phyloP scores from a whole-genome alignment of 2,113 vertebrate genomes.

The Vidua macroura region DNA sequence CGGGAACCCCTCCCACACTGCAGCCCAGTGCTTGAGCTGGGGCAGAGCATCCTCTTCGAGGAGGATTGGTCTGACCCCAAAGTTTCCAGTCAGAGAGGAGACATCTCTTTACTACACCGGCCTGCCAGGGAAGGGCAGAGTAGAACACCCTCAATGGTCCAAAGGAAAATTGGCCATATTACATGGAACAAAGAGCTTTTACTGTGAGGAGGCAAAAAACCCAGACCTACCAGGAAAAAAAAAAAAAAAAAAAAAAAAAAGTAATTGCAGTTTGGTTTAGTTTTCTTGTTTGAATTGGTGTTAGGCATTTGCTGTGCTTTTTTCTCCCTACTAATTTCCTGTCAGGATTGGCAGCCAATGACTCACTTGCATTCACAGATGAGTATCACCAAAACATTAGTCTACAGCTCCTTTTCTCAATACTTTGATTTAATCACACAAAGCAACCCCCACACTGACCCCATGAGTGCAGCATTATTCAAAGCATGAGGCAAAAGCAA shows the following conservation, averaged over 20 bases:
- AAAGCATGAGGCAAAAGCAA: background rate
- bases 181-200: background rate
- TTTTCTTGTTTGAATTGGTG: slow-evolving; percentile 9
- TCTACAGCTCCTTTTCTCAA: background rate
- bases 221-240: background rate
- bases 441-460: background rate
- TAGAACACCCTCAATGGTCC: background rate
- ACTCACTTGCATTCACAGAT: slow-evolving; percentile 33
- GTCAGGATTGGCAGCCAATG: slow-evolving; percentile 17
- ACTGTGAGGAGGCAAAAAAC: background rate
- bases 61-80: background rate
- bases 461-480: background rate
- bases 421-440: background rate
- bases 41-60: background rate
- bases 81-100: background rate
- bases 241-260: background rate
- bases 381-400: slow-evolving; percentile 4
- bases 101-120: background rate
- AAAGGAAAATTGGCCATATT: background rate
- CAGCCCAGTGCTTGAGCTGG: background rate
- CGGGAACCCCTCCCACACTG: too few relatives aligned
- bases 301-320: background rate
- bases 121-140: background rate
- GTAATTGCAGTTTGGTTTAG: background rate
- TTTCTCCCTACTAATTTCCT: slow-evolving; percentile 16